Evolutionary conservation across 2,888 invertebrate genomes (phyloP).

Genomic region (Epinotia demarniana): DNA sequence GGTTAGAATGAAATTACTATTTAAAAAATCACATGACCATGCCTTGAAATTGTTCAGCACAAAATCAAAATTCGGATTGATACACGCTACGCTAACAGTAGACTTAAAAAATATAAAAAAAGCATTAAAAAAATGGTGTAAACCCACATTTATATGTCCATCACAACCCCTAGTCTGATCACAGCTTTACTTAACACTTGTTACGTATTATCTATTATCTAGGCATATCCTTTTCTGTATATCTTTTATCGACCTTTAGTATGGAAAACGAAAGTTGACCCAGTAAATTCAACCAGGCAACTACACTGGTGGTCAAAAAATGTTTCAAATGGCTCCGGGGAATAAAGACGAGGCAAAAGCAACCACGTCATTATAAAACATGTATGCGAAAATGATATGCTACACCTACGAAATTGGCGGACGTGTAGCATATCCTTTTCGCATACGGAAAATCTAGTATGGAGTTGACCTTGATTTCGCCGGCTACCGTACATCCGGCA

Average conservation of each 20-base stretch:
- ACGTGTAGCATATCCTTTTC: too few relatives aligned
- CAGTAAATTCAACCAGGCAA: too few relatives aligned
- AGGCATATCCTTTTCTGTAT: conserved; percentile 37
- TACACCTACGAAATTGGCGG: too few relatives aligned
- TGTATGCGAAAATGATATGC: too few relatives aligned
- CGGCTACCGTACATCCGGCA: too few relatives aligned
- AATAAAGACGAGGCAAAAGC: too few relatives aligned
- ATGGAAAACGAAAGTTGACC: too few relatives aligned
- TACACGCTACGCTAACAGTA: conserved; percentile 54
- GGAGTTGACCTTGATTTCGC: too few relatives aligned
- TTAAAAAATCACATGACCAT: conserved; percentile 24
- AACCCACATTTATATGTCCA: conserved; percentile 62
- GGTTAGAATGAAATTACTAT: neutral
- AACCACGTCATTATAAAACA: too few relatives aligned
- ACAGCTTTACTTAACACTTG: conserved; percentile 76
- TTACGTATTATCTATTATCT: conserved; percentile 57
- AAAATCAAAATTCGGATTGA: conserved; percentile 68
- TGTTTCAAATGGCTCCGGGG: too few relatives aligned
- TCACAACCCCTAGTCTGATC: conserved; percentile 83
- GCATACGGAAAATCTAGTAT: too few relatives aligned
- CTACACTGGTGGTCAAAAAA: too few relatives aligned
- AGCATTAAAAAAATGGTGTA: conserved; percentile 68
- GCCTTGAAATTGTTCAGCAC: conserved; percentile 56
- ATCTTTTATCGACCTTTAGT: conserved; percentile 24
- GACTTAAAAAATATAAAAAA: conserved; percentile 65